phyloP scores from a whole-genome alignment of 1,140 invertebrate species.

The Leptopilina boulardi region DNA sequence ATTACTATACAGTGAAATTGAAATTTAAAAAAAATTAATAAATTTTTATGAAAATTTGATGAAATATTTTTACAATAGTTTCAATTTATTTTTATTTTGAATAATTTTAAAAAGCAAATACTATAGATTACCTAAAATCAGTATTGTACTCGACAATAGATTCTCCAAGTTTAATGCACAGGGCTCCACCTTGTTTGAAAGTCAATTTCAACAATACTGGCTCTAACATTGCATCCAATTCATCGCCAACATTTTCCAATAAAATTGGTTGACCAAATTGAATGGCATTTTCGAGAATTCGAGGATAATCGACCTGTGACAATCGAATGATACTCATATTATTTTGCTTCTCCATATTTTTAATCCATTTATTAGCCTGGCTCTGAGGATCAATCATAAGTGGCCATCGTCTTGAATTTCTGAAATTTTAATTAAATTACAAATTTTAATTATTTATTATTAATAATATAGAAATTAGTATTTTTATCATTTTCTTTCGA shows the following conservation, averaged over 20 bases:
- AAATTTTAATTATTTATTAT: neutral
- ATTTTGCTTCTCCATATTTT: conserved; percentile 93
- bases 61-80: no score
- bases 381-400: conserved; percentile 97
- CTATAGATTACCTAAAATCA: conserved; percentile 84
- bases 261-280: conserved; percentile 93
- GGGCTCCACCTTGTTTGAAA: conserved; percentile 90
- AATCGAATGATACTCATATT: conserved; percentile 90
- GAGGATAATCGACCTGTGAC: conserved; percentile 88
- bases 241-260: conserved; percentile 91
- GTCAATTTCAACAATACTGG: conserved; percentile 91
- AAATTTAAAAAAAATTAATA: no score
- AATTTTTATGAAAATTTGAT: no score
- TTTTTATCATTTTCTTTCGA: no score
- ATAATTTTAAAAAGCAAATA: neutral
- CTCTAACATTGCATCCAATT: conserved; percentile 93
- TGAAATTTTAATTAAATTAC: conserved; percentile 62
- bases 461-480: no score
- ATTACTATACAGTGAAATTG: no score
- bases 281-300: conserved; percentile 93
- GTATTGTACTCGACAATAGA: conserved; percentile 89
- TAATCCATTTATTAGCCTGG: conserved; percentile 96
- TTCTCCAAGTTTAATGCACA: conserved; percentile 91
- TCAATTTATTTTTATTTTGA: no score
- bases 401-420: conserved; percentile 90